phyloP scores from a whole-genome alignment of 2,888 invertebrate species.

The Synergus itoensis region DNA sequence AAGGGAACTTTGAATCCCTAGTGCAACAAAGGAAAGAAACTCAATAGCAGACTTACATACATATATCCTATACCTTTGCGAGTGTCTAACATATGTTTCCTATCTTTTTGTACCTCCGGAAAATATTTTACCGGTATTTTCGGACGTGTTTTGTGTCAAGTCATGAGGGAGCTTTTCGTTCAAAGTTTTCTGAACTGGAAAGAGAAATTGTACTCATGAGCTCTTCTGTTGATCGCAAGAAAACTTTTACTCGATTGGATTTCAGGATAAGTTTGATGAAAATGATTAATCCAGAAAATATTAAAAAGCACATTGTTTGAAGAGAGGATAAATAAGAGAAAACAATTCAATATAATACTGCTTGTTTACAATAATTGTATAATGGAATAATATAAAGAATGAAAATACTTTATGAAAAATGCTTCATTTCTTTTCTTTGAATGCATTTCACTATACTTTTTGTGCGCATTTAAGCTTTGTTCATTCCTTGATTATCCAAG shows the following conservation, averaged over 20 bases:
- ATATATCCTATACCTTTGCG: constrained; percentile 2
- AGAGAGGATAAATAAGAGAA: neutral
- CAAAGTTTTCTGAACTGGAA: constrained; percentile 8
- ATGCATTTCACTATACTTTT: neutral
- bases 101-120: constrained; percentile 15
- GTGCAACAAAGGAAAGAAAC: constrained; percentile 10
- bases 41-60: neutral
- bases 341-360: neutral
- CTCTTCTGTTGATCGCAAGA: neutral
- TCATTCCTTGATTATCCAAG: neutral
- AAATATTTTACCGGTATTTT: constrained; percentile 33
- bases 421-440: neutral
- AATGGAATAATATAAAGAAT: neutral
- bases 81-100: constrained; percentile 11
- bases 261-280: neutral
- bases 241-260: neutral
- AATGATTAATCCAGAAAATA: neutral
- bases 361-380: too few species aligned
- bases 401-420: neutral
- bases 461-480: neutral
- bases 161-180: constrained; percentile 36
- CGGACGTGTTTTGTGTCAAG: constrained; percentile 21
- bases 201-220: constrained; percentile 21
- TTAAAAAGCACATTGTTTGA: neutral
- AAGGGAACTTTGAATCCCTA: constrained; percentile 32